A percentile compares a stretch with the other conserved stretches of the same genome.
Conservation (phyloP, 2,113 vertebrate genomes). For the Rhynchopsitta pachyrhyncha region DNA sequence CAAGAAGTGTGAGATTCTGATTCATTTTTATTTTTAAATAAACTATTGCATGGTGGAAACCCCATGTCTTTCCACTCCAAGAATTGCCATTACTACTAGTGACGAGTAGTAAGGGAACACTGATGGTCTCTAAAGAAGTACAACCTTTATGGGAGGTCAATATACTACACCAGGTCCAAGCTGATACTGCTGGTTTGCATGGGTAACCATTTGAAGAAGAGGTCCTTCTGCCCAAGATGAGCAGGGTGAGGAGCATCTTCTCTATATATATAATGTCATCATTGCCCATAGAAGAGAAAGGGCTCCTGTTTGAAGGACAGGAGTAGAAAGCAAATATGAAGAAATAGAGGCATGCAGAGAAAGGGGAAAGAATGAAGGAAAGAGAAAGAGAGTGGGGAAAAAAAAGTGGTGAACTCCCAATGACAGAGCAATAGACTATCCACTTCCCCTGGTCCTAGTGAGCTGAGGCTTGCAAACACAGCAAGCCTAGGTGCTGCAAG, state of each 20-base stretch:
- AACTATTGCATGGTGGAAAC: neutral
- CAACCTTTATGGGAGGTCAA: neutral
- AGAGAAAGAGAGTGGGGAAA: neutral
- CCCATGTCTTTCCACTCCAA: neutral
- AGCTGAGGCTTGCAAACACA: neutral
- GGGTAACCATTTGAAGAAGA: neutral
- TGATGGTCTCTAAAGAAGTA: neutral
- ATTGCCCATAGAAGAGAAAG: neutral
- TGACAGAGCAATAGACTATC: neutral
- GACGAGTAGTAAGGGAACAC: neutral
- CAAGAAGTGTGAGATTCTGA: conserved; percentile 14
- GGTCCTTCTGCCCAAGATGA: neutral
- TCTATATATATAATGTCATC: neutral
- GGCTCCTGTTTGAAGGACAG: neutral
- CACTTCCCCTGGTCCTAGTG: neutral
- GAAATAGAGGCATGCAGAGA: neutral
- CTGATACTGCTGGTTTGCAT: neutral
- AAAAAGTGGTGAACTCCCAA: fast-evolving
- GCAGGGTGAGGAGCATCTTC: neutral
- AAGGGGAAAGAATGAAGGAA: neutral
- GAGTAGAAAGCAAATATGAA: neutral
- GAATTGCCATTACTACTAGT: neutral
- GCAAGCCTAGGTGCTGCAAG: neutral
- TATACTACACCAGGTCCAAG: neutral
- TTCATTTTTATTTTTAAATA: conserved; percentile 45